Evolutionary conservation across 1,140 invertebrate genomes (phyloP).

Genomic region (Brachionus sp.): DNA sequence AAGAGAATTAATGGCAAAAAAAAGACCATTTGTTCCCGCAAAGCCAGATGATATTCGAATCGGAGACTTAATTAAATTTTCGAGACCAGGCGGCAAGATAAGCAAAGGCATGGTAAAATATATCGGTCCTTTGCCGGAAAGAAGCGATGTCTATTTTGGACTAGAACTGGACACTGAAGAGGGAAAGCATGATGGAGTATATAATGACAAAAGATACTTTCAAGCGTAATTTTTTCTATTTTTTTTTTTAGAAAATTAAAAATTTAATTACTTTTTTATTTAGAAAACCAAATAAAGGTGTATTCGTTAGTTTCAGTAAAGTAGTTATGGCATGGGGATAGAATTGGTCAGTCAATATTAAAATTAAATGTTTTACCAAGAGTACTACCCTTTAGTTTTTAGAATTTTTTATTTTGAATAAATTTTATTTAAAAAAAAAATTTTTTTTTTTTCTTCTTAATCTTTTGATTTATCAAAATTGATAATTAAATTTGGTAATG

Average conservation of each 20-base stretch:
- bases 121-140: constrained; percentile 56
- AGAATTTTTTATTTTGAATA: not conserved
- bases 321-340: constrained; percentile 58
- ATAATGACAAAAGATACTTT: constrained; percentile 57
- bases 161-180: constrained; percentile 59
- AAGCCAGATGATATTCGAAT: constrained; percentile 53
- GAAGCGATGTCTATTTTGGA: constrained; percentile 56
- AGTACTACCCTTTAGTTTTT: not conserved
- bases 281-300: constrained; percentile 59
- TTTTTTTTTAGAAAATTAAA: not conserved
- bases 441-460: not conserved
- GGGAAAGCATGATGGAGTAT: constrained; percentile 59
- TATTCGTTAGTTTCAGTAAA: constrained; percentile 60
- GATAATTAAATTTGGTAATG: not conserved
- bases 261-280: constrained; percentile 47
- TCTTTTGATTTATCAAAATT: not conserved
- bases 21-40: constrained; percentile 55
- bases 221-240: constrained; percentile 52
- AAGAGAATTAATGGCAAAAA: not conserved
- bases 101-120: constrained; percentile 56
- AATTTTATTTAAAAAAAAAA: not conserved
- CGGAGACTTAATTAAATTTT: constrained; percentile 58
- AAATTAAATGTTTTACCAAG: not conserved
- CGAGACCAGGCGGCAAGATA: constrained; percentile 56
- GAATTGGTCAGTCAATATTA: not conserved